A percentile compares a stretch with the other conserved stretches of the same genome.
Evolutionary conservation across 2,888 invertebrate genomes (phyloP).

Genomic region (Drosophila rellima): DNA sequence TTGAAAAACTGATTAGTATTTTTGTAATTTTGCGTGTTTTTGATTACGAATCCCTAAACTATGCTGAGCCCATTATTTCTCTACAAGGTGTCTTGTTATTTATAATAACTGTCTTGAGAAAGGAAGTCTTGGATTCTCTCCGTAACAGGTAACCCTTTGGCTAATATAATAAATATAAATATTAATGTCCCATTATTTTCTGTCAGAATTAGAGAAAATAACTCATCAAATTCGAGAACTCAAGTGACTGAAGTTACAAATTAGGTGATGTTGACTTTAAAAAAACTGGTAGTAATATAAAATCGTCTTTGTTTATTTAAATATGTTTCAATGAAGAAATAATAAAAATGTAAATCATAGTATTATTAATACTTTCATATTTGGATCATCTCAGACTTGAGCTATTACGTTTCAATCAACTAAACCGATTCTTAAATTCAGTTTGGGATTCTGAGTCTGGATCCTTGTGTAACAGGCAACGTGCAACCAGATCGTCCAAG

Average conservation of each 20-base stretch:
- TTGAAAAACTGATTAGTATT: conserved; percentile 13
- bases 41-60: neutral
- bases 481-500: conserved; percentile 50
- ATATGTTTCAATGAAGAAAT: neutral
- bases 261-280: neutral
- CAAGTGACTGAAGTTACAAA: neutral
- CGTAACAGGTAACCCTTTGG: neutral
- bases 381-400: neutral
- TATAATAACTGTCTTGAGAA: conserved; percentile 4
- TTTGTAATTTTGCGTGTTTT: conserved; percentile 11
- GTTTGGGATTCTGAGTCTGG: conserved; percentile 11
- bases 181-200: neutral
- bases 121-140: neutral
- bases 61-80: conserved; percentile 2
- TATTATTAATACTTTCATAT: too few relatives aligned
- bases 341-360: too few relatives aligned
- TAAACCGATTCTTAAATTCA: conserved; percentile 12
- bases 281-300: neutral
- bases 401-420: neutral
- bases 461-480: neutral
- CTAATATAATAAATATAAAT: too few relatives aligned
- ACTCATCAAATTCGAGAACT: neutral
- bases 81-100: conserved; percentile 11
- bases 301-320: too few relatives aligned
- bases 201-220: neutral